These are phyloP conservation scores for Dioctria rufipes DNA, from an alignment of 2,888 invertebrate species.

Conservation along the genomic window DNA sequence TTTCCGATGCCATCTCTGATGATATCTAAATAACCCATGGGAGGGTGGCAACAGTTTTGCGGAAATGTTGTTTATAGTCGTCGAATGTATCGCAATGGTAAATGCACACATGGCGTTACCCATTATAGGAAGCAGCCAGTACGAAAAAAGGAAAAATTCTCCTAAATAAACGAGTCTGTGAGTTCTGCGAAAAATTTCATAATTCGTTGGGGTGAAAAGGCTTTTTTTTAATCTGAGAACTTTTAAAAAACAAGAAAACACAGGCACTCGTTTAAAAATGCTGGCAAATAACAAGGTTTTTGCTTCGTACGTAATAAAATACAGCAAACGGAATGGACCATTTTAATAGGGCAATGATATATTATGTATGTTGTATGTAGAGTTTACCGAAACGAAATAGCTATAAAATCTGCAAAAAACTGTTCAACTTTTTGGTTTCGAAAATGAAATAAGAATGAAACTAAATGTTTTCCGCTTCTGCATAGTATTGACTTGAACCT, in stretches of 20 bases:
- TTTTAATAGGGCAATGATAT: no score
- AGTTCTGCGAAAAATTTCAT: background rate
- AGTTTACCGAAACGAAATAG: no score
- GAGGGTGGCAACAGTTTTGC: slow-evolving; percentile 26
- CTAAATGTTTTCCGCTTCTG: no score
- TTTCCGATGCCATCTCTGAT: slow-evolving; percentile 10
- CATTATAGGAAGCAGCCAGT: background rate
- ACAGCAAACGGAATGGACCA: no score
- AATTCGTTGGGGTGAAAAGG: background rate
- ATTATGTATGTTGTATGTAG: no score
- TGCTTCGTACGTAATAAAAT: no score
- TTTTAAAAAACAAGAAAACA: background rate
- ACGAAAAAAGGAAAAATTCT: background rate
- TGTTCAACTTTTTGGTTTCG: no score
- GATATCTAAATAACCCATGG: slow-evolving; percentile 43
- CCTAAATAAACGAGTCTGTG: slow-evolving; percentile 8
- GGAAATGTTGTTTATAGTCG: slow-evolving; percentile 14
- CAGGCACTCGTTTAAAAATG: no score
- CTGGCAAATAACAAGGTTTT: no score
- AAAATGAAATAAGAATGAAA: no score
- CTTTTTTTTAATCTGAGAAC: background rate
- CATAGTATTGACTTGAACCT: no score
- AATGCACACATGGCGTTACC: slow-evolving; percentile 9
- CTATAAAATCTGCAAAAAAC: no score
- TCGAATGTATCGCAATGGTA: slow-evolving; percentile 25